Evolutionary conservation across 2,888 invertebrate genomes (phyloP).

Genomic region (Caenorhabditis zanzibari): DNA sequence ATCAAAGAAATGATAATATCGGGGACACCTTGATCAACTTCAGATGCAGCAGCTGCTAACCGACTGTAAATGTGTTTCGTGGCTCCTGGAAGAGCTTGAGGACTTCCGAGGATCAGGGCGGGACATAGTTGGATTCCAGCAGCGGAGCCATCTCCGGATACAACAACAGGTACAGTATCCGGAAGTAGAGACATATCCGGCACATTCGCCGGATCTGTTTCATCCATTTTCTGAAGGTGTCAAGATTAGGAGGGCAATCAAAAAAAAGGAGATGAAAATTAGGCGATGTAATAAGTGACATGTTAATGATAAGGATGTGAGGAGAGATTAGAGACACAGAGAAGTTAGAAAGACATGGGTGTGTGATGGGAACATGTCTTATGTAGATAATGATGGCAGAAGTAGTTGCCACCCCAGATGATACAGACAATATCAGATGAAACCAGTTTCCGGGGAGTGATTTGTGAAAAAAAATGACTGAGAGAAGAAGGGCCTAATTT

Average conservation of each 20-base stretch:
- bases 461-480: not conserved
- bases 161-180: conserved; percentile 70
- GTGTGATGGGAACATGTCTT: conserved; percentile 54
- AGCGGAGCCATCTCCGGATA: conserved; percentile 57
- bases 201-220: conserved; percentile 62
- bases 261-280: conserved; percentile 3
- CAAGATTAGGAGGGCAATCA: conserved; percentile 10
- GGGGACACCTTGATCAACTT: conserved; percentile 81
- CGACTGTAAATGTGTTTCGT: conserved; percentile 80
- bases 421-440: conserved; percentile 19
- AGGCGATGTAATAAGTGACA: not conserved
- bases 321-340: not conserved
- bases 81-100: conserved; percentile 75
- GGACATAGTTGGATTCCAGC: conserved; percentile 72
- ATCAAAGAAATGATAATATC: conserved; percentile 78
- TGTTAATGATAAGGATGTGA: conserved; percentile 2
- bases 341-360: conserved; percentile 16
- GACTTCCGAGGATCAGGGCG: conserved; percentile 65
- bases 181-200: conserved; percentile 67
- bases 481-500: conserved; percentile 5
- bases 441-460: conserved; percentile 52
- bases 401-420: conserved; percentile 26
- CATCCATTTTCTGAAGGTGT: conserved; percentile 62
- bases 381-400: conserved; percentile 47
- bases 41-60: conserved; percentile 75